A percentile compares a stretch with the other conserved stretches of the same genome.
Conservation (phyloP, 1,140 invertebrate species). For the Cydia amplana region DNA sequence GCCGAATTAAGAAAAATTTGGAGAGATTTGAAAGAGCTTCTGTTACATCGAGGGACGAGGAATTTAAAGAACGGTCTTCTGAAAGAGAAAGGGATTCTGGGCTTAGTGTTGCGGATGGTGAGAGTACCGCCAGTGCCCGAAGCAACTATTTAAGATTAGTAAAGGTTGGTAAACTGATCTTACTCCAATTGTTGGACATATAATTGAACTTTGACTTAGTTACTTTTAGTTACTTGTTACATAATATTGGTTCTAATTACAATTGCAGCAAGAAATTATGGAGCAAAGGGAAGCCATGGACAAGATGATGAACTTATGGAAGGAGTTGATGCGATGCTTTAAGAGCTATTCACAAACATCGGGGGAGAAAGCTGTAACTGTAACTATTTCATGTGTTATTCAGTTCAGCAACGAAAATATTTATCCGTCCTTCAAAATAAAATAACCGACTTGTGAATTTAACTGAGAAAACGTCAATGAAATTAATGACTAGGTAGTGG, state of each 20-base stretch:
- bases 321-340: slow-evolving; percentile 71
- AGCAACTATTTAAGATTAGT: slow-evolving; percentile 69
- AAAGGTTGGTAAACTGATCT: slow-evolving; percentile 51
- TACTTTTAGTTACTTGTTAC: background rate
- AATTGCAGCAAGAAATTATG: slow-evolving; percentile 67
- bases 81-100: slow-evolving; percentile 67
- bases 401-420: background rate
- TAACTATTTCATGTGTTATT: slow-evolving; percentile 38
- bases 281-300: slow-evolving; percentile 74
- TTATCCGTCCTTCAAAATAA: no score
- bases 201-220: background rate
- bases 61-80: slow-evolving; percentile 55
- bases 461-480: no score
- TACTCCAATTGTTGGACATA: background rate
- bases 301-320: slow-evolving; percentile 75
- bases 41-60: slow-evolving; percentile 59
- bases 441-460: no score
- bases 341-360: slow-evolving; percentile 60
- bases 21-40: slow-evolving; percentile 64
- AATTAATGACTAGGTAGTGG: no score
- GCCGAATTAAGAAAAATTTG: slow-evolving; percentile 46
- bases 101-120: slow-evolving; percentile 64
- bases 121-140: slow-evolving; percentile 62
- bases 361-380: slow-evolving; percentile 54
- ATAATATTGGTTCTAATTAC: slow-evolving; percentile 4